phyloP scores from a whole-genome alignment of 2,888 invertebrate genomes.

The Lasioglossum oenotherae region DNA sequence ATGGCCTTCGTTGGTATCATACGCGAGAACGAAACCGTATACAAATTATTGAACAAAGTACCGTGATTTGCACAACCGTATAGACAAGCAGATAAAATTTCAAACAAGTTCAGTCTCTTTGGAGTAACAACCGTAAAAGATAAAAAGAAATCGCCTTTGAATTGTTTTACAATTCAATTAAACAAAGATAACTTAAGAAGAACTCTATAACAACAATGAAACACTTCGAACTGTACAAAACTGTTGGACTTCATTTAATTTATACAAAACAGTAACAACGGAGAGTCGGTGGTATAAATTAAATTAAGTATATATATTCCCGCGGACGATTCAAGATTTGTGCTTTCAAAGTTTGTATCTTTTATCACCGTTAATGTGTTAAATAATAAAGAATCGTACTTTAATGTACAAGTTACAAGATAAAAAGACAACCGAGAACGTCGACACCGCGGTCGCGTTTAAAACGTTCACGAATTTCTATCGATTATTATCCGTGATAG shows the following conservation, averaged over 20 bases:
- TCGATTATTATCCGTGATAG: slow-evolving; percentile 11
- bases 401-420: not conserved
- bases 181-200: not conserved
- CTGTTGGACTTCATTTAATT: not conserved
- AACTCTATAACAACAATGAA: not conserved
- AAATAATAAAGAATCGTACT: not conserved
- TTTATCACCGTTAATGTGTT: slow-evolving; percentile 12
- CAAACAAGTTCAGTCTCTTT: slow-evolving; percentile 25
- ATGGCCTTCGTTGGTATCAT: slow-evolving; percentile 7
- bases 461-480: not conserved
- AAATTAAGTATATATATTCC: not conserved
- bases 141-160: not conserved
- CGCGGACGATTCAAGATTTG: slow-evolving; percentile 30
- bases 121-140: slow-evolving; percentile 2
- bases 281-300: not conserved
- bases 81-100: not conserved
- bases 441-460: not conserved
- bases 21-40: not conserved
- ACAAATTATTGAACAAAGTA: slow-evolving; percentile 10
- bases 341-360: slow-evolving; percentile 30
- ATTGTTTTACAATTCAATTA: not conserved
- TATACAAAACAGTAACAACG: not conserved
- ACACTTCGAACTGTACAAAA: not conserved
- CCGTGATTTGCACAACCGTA: slow-evolving; percentile 12
- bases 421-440: slow-evolving; percentile 11